Conservation (phyloP, 2,888 invertebrate species). For the Phrixothrix hirtus region DNA sequence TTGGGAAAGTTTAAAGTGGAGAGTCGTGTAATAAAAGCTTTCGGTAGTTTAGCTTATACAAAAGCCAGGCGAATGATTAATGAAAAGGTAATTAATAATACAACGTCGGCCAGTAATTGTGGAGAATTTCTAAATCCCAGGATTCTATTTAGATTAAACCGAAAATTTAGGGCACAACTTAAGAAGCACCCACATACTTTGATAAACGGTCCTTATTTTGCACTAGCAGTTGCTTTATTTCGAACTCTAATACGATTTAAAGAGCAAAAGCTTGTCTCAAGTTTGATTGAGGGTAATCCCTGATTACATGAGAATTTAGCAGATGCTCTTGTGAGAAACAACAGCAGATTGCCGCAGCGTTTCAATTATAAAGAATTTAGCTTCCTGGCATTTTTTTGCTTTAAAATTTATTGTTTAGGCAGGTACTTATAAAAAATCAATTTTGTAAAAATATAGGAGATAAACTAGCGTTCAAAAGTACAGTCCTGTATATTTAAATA, state of each 20-base stretch:
- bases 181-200: too few relatives aligned
- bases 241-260: slow-evolving; percentile 21
- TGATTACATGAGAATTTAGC: slow-evolving; percentile 37
- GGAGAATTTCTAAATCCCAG: too few relatives aligned
- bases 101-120: too few relatives aligned
- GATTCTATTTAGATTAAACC: too few relatives aligned
- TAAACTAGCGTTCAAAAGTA: too few relatives aligned
- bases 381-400: not conserved
- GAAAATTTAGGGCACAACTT: too few relatives aligned
- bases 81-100: slow-evolving; percentile 36
- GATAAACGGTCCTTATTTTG: not conserved
- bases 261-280: slow-evolving; percentile 37
- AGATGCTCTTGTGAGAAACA: slow-evolving; percentile 27
- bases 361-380: not conserved
- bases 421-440: too few relatives aligned
- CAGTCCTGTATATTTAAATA: too few relatives aligned
- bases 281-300: slow-evolving; percentile 35
- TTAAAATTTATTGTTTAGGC: too few relatives aligned
- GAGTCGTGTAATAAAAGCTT: slow-evolving; percentile 15
- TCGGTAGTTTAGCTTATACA: slow-evolving; percentile 7
- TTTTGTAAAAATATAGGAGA: too few relatives aligned
- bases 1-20: slow-evolving; percentile 18
- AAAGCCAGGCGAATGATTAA: slow-evolving; percentile 33
- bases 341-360: slow-evolving; percentile 4
- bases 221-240: slow-evolving; percentile 9